Evolutionary conservation across 2,113 vertebrate species (phyloP).

Genomic region (Xiphorhynchus elegans): DNA sequence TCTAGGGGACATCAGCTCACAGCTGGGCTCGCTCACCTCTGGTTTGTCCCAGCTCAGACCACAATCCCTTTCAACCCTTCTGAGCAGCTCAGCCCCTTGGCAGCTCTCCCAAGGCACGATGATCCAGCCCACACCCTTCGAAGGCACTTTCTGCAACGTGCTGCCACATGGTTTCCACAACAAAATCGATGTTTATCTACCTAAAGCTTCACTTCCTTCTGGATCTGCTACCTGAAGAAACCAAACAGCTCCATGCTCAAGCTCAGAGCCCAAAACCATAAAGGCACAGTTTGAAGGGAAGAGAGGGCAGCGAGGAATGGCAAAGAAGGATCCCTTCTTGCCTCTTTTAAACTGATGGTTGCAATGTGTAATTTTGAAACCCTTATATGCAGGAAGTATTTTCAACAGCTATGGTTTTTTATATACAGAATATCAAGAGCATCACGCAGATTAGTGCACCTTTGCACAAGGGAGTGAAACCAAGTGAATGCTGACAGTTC

Average conservation of each 20-base stretch:
- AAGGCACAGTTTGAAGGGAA: not conserved
- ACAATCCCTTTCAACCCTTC: not conserved
- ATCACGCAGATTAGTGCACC: not conserved
- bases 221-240: not conserved
- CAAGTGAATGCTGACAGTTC: not conserved
- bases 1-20: not conserved
- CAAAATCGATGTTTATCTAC: not conserved
- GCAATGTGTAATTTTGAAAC: not conserved
- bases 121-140: not conserved
- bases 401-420: not conserved
- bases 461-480: not conserved
- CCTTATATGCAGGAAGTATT: not conserved
- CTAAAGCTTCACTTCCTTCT: not conserved
- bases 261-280: not conserved
- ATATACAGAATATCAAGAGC: not conserved
- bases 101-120: not conserved
- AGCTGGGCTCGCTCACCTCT: not conserved
- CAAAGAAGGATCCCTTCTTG: not conserved
- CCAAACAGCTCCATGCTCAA: not conserved
- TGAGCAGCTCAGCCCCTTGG: not conserved
- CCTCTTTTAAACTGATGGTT: not conserved
- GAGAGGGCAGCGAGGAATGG: not conserved
- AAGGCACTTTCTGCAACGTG: not conserved
- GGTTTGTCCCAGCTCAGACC: not conserved
- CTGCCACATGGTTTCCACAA: rapidly evolving